A percentile compares a stretch with the other conserved stretches of the same genome.
Conservation (phyloP, 2,113 vertebrate genomes). For the Piprites chloris region DNA sequence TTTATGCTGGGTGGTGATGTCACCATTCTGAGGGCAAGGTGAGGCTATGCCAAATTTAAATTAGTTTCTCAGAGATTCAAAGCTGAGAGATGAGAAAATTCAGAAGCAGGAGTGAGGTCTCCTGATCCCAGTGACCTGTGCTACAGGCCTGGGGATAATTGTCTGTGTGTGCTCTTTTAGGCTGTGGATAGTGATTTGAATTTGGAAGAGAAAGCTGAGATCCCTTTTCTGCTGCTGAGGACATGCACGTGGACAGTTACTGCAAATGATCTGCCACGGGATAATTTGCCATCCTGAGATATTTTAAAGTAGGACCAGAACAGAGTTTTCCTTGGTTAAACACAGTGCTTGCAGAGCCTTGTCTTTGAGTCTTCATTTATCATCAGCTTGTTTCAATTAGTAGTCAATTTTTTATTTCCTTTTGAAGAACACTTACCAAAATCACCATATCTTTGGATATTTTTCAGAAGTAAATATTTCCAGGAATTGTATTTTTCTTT, state of each 20-base stretch:
- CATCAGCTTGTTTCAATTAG: neutral
- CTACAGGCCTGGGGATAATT: no score
- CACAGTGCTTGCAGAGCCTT: neutral
- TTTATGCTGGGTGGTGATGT: neutral
- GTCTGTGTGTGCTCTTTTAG: neutral
- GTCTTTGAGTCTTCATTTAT: neutral
- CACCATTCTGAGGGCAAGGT: neutral
- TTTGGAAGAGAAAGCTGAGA: neutral
- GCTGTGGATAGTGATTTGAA: neutral
- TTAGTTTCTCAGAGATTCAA: neutral
- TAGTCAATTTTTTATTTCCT: neutral
- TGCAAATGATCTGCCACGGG: neutral
- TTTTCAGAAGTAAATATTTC: neutral
- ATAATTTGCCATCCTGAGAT: neutral
- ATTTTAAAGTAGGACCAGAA: neutral
- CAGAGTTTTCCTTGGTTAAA: neutral
- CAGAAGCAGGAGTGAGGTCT: neutral
- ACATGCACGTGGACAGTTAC: fast-evolving
- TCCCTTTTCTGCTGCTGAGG: neutral
- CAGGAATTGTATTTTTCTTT: neutral
- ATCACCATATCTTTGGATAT: neutral
- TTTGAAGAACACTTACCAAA: neutral
- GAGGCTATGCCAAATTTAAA: neutral
- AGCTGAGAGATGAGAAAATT: neutral
- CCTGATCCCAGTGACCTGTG: neutral